Conservation (phyloP, 2,888 invertebrate genomes). For the Corythucha ciliata region DNA sequence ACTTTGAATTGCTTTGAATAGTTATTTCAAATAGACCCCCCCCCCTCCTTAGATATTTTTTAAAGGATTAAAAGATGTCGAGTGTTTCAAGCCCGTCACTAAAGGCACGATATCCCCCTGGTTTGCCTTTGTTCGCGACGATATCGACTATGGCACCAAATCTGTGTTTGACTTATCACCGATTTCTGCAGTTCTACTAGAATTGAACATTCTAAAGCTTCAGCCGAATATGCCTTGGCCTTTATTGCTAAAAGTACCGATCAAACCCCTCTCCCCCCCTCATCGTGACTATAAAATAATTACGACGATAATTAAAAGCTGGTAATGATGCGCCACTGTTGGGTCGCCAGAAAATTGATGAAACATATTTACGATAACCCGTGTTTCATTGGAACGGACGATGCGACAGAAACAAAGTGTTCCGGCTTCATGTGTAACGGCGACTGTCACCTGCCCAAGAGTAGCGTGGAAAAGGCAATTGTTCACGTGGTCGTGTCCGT, state of each 20-base stretch:
- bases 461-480: conserved; percentile 50
- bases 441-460: conserved; percentile 41
- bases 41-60: conserved; percentile 44
- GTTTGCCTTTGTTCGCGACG: conserved; percentile 38
- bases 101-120: conserved; percentile 32
- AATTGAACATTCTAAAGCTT: conserved; percentile 59
- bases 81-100: conserved; percentile 31
- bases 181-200: conserved; percentile 56
- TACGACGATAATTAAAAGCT: conserved; percentile 52
- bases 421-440: conserved; percentile 59
- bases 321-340: conserved; percentile 60
- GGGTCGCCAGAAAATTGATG: conserved; percentile 51
- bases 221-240: conserved; percentile 74
- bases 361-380: conserved; percentile 44
- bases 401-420: conserved; percentile 29
- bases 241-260: conserved; percentile 57
- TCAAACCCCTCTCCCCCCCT: conserved; percentile 4
- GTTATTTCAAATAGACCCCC: not conserved
- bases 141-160: conserved; percentile 42
- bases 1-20: not conserved
- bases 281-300: conserved; percentile 11
- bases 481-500: conserved; percentile 53
- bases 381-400: conserved; percentile 23
- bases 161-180: conserved; percentile 44
- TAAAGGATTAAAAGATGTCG: conserved; percentile 48